Evolutionary conservation across 35 echinoderm and acorn worm genomes (phyloP).

Genomic region (Stichopus chloronotus): DNA sequence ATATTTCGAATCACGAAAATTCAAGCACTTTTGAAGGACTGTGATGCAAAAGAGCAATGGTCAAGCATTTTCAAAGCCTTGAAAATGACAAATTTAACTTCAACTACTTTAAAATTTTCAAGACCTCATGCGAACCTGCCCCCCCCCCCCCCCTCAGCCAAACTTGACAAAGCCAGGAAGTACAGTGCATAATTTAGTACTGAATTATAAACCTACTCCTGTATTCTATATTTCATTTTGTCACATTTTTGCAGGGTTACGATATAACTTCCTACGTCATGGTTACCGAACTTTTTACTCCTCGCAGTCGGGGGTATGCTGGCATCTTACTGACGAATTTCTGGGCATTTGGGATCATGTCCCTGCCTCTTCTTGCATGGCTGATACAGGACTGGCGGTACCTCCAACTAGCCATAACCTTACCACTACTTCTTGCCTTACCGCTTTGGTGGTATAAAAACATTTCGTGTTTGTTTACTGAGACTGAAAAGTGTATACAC

Average conservation of each 20-base stretch:
- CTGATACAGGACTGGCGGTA: constrained; percentile 84
- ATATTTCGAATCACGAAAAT: no score
- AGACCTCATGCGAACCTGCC: no score
- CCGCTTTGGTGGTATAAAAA: constrained; percentile 74
- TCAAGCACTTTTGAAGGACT: no score
- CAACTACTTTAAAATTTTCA: background rate
- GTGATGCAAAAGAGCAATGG: no score
- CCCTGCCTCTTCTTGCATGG: constrained; percentile 75
- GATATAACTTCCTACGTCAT: constrained; percentile 95
- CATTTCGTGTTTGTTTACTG: no score
- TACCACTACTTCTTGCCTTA: constrained; percentile 78
- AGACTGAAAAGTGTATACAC: no score
- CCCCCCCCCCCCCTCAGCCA: background rate
- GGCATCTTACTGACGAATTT: constrained; percentile 85
- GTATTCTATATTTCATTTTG: background rate
- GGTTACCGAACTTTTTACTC: constrained; percentile 95
- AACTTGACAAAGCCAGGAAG: background rate
- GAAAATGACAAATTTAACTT: no score
- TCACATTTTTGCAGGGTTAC: constrained; percentile 62
- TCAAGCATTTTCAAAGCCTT: no score
- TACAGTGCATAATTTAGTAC: background rate
- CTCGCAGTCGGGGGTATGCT: constrained; percentile 75
- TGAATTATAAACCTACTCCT: background rate
- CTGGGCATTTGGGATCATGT: constrained; percentile 95
- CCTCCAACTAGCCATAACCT: constrained; percentile 84